Base-by-base conservation (phyloP, 64 coral and sea anemone species). In the Dendronephthya gigantea region DNA sequence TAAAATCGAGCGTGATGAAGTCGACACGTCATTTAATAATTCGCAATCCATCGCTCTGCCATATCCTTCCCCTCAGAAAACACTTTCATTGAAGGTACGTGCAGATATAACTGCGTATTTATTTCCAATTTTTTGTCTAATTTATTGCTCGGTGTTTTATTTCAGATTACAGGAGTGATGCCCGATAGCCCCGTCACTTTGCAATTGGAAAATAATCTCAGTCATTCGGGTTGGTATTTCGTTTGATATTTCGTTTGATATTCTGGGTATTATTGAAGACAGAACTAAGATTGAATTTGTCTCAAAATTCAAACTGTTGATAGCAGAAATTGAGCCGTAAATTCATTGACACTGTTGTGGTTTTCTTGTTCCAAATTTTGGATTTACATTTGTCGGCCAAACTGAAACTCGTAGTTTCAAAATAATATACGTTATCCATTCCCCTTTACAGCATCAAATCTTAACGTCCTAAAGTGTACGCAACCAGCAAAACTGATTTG, bases 201-300 rank as follows among this genome's bases (percentile, higher is more conserved):
- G 51, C 92, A 98, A 27, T 84, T 98, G 50, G 95, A 98, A 62
- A 98, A 98, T 59, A 98, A 91, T 40, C 83, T 98, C 23, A 66
- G 75, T 8, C 86, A 48, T 0, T 83, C 83, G 55, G 89, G 92
- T 94, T 82, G 49, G 48, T 48, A 51, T 35, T 2, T 14, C n/a
- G 41, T 32, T 25, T 84, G 3, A 23, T 4, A 65, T n/a, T n/a
- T n/a, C n/a, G n/a, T n/a, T n/a, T n/a, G n/a, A n/a, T n/a, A n/a
- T n/a, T n/a, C n/a, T n/a, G n/a, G n/a, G n/a, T n/a, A n/a, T n/a
- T n/a, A n/a, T n/a, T n/a, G n/a, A n/a, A n/a, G n/a, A n/a, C n/a
- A n/a, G n/a, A n/a, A n/a, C n/a, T n/a, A n/a, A n/a, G n/a, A n/a
- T n/a, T n/a, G n/a, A n/a, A n/a, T n/a, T n/a, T n/a, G 22, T 15